Percentiles rank a stretch among this genome's conserved stretches.
These are phyloP conservation scores for Pseudochirops cupreus DNA, from an alignment of 2,797 vertebrate genomes.

Conservation along the genomic window DNA sequence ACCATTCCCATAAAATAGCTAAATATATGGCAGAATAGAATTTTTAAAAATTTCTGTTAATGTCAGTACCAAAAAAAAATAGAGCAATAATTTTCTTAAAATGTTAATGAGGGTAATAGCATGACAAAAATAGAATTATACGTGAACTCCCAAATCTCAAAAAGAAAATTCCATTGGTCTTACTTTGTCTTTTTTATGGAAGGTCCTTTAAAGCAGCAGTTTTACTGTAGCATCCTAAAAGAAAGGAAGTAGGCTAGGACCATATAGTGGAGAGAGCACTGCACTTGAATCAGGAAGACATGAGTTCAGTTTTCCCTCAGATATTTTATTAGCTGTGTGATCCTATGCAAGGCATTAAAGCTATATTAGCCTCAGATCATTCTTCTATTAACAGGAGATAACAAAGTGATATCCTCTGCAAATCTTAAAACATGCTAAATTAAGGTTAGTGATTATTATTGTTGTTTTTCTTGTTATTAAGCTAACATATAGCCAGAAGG, in stretches of 20 bases:
- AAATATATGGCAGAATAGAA: not conserved
- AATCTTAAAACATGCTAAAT: not conserved
- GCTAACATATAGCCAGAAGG: not conserved
- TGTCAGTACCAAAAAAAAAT: slow-evolving; percentile 1
- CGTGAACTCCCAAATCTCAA: slow-evolving; percentile 33
- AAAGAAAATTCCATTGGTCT: slow-evolving; percentile 8
- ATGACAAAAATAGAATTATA: slow-evolving; percentile 23
- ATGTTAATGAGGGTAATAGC: slow-evolving; percentile 37
- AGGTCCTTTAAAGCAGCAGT: slow-evolving; percentile 7
- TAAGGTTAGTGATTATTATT: not conserved
- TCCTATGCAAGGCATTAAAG: not conserved
- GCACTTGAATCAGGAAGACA: not conserved
- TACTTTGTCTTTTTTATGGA: not conserved
- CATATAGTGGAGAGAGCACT: not conserved
- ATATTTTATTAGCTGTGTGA: not conserved
- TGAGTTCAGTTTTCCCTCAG: not conserved
- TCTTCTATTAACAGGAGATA: not conserved
- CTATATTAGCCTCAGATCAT: not conserved
- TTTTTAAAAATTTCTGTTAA: slow-evolving; percentile 11
- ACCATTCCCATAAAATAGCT: not conserved
- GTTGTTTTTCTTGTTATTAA: not conserved
- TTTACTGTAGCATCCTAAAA: slow-evolving; percentile 31
- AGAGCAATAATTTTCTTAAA: slow-evolving; percentile 1
- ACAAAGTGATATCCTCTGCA: not conserved
- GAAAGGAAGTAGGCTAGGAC: not conserved